Evolutionary conservation across 2,797 vertebrate genomes (phyloP), one percentile per base, ranked within the genome.

Genomic region (Danio kyathit): DNA sequence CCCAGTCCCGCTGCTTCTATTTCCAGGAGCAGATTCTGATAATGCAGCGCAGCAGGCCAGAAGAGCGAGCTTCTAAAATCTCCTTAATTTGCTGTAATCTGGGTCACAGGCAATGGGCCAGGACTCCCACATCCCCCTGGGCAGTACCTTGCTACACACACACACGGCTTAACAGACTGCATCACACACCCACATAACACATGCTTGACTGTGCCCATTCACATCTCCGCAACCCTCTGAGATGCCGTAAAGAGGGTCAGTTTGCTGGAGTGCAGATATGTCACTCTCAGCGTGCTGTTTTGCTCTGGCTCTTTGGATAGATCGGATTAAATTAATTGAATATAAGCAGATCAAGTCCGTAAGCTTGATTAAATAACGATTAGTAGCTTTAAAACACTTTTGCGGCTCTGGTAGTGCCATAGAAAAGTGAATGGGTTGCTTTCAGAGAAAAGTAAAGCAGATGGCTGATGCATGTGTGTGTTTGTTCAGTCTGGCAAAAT

Each of bases 61-160:
- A 71, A 54, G 64, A 73, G 71, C 40, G 64, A 74, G 61, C 80
- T 52, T 38, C 77, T 52, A 70, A 59, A 83, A 81, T 69, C 84
- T 77, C 65, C 77, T 85, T 87, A 81, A 87, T 88, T 84, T 86
- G 82, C 80, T 70, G 52, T 80, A 88, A 86, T 85, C 83, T 82
- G 69, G 82, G 80, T 80, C 74, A 86, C 51, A 67, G 82, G 75
- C 83, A 85, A 71, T 16, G 41, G 63, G 74, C 78, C 83, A 83
- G 56, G 66, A 82, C 63, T 65, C 19, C 17, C 38, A 59, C 52
- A 38, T n/a, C 64, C 66, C 49, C 74, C 46, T 72, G 61, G 70
- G 66, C 38, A 17, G 44, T 43, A 40, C 21, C 61, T 79, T 40
- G 17, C 40, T 16, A 21, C 76, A 77, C 82, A 60, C 49, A n/a